Base-by-base conservation (phyloP, 1,140 invertebrate genomes). In the Halesus radiatus region DNA sequence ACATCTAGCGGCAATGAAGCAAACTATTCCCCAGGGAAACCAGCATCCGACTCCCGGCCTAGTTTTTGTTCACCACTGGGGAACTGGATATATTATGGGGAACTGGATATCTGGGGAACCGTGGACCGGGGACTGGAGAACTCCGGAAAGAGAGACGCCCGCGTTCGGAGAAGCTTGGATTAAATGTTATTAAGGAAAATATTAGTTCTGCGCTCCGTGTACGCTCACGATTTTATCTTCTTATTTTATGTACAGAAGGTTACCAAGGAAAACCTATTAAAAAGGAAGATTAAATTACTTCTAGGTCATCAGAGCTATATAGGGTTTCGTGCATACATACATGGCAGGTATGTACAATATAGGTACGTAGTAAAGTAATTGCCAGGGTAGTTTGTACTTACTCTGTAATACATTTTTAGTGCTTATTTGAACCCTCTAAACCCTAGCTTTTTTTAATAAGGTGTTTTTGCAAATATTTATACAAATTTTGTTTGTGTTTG, bases 111-210 rank as follows among this genome's bases (percentile, higher is more conserved):
- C n/a, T 56, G 54, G n/a, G 54, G 4, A 22, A 16, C 66, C 66
- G 18, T 16, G 16, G 32, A n/a, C 66, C 23, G 18, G 45, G n/a
- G 7, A 50, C 32, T 70, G 37, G 29, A 3, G 15, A 10, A 10
- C 3, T 37, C 66, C 18, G 37, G 66, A 37, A 37, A 70, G 10
- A 29, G 62, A 6, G 26, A 70, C 37, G 37, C 66, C 66, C 13
- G 18, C 52, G 54, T 22, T 26, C 52, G 23, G 16, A 56, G 26
- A 74, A 54, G 50, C 15, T 26, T 20, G 29, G 50, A 74, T 74
- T 56, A 74, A 54, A 56, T 56, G 37, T 70, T 70, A 70, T 70
- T 70, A 70, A 37, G 52, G 66, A 70, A 70, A 70, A 50, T 70
- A 64, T 64, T 64, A 64, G 18, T 64, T 23, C 13, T 23, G 23